Conservation (phyloP, 2,797 vertebrate species). For the Siniperca obscura region DNA sequence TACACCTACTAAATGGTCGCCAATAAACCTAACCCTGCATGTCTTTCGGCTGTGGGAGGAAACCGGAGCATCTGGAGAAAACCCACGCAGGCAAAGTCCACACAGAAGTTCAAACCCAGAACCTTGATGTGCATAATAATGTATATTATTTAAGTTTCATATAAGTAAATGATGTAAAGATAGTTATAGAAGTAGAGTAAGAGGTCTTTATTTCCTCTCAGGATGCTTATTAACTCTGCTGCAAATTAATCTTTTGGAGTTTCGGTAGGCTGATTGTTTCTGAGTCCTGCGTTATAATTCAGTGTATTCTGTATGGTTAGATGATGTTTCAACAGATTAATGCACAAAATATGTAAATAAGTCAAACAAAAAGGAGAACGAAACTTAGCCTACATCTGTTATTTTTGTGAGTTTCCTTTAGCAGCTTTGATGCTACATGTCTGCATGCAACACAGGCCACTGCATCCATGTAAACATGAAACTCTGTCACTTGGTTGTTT, state of each 20-base stretch:
- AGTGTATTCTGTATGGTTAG: neutral
- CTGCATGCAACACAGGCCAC: neutral
- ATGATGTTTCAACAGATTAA: neutral
- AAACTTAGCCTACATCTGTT: neutral
- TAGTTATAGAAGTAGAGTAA: neutral
- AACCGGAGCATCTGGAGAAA: too few species aligned
- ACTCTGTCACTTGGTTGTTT: neutral
- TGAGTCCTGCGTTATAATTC: too few species aligned
- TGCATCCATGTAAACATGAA: neutral
- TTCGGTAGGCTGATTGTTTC: neutral
- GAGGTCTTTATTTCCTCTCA: neutral
- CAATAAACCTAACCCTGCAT: neutral
- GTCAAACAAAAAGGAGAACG: neutral
- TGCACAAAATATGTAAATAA: neutral
- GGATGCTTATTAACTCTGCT: neutral
- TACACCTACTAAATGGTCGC: neutral
- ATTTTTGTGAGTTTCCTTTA: too few species aligned
- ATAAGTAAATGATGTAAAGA: neutral
- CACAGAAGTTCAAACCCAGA: neutral
- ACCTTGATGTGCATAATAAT: neutral
- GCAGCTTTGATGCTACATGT: neutral
- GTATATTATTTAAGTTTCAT: neutral
- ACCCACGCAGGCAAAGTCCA: too few species aligned
- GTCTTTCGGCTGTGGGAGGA: too few species aligned
- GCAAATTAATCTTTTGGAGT: neutral